Percentiles rank a stretch among this genome's conserved stretches.
These are phyloP conservation scores for Allygus modestus DNA, from an alignment of 2,888 invertebrate species.

Conservation along the genomic window DNA sequence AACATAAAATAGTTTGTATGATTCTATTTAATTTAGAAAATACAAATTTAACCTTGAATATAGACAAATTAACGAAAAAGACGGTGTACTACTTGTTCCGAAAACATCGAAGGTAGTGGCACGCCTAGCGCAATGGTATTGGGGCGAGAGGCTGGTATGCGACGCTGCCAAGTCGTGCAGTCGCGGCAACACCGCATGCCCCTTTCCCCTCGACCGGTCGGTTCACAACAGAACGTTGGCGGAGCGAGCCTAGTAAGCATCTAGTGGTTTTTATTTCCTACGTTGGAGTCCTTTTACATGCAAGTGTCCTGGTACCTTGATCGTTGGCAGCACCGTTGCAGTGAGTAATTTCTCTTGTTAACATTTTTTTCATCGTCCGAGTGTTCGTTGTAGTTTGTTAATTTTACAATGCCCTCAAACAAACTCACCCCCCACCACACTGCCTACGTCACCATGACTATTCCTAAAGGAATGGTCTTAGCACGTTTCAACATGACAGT, in stretches of 20 bases:
- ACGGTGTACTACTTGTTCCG: slow-evolving; percentile 16
- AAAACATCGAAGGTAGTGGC: slow-evolving; percentile 30
- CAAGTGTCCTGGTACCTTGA: background rate
- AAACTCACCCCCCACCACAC: background rate
- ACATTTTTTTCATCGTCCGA: background rate
- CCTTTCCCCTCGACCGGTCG: slow-evolving; percentile 47
- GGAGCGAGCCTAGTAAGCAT: background rate
- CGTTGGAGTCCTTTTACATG: background rate
- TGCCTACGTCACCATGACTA: background rate
- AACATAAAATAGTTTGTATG: too few species aligned
- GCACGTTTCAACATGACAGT: background rate
- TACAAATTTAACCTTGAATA: too few species aligned
- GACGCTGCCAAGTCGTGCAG: slow-evolving; percentile 1
- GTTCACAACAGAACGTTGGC: slow-evolving; percentile 17
- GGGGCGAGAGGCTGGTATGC: background rate
- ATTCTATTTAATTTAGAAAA: too few species aligned
- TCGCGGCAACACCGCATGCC: slow-evolving; percentile 40
- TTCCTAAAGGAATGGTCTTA: background rate
- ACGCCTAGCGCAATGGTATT: background rate
- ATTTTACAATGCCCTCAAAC: background rate
- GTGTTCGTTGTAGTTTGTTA: too few species aligned
- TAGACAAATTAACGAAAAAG: background rate
- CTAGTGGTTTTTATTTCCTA: slow-evolving; percentile 1
- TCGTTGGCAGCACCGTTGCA: background rate
- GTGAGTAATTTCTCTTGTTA: background rate